phyloP scores from a whole-genome alignment of 2,797 vertebrate species.

The Gastrophryne carolinensis region DNA sequence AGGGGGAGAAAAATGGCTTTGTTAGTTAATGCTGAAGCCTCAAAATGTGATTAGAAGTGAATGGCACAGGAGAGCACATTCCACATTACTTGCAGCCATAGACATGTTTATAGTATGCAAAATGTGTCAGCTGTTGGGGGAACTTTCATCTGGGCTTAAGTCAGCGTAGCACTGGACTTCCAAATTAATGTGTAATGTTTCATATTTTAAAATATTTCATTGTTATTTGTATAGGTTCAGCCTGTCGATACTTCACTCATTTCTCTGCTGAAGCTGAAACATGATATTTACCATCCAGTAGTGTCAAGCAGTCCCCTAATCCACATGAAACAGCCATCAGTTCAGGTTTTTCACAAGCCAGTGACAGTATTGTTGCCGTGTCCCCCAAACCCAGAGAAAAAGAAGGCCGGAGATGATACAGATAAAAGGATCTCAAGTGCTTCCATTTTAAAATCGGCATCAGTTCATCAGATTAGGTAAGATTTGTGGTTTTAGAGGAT shows the following conservation, averaged over 20 bases:
- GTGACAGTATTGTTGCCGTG: slow-evolving; percentile 77
- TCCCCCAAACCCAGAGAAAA: slow-evolving; percentile 73
- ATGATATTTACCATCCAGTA: slow-evolving; percentile 68
- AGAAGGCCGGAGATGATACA: slow-evolving; percentile 59
- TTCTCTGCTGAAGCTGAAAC: slow-evolving; percentile 71
- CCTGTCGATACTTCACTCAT: slow-evolving; percentile 75
- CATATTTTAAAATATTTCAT: neutral
- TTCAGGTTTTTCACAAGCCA: slow-evolving; percentile 70
- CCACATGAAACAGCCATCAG: slow-evolving; percentile 74
- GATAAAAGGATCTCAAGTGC: slow-evolving; percentile 52
- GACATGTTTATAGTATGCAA: too few species aligned
- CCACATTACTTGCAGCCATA: too few species aligned
- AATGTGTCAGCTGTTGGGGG: too few species aligned
- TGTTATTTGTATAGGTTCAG: slow-evolving; percentile 71
- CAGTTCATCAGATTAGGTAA: slow-evolving; percentile 57
- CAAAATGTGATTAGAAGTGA: too few species aligned
- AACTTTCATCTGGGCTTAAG: too few species aligned
- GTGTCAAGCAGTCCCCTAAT: slow-evolving; percentile 77
- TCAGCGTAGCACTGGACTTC: too few species aligned
- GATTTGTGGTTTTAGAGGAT: too few species aligned
- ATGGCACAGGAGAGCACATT: too few species aligned
- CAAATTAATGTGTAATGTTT: too few species aligned
- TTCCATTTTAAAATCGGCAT: slow-evolving; percentile 52
- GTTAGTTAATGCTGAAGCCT: too few species aligned
- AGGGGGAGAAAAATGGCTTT: too few species aligned